Evolutionary conservation across 2,888 invertebrate species (phyloP).

Genomic region (Lepidonotus clava): DNA sequence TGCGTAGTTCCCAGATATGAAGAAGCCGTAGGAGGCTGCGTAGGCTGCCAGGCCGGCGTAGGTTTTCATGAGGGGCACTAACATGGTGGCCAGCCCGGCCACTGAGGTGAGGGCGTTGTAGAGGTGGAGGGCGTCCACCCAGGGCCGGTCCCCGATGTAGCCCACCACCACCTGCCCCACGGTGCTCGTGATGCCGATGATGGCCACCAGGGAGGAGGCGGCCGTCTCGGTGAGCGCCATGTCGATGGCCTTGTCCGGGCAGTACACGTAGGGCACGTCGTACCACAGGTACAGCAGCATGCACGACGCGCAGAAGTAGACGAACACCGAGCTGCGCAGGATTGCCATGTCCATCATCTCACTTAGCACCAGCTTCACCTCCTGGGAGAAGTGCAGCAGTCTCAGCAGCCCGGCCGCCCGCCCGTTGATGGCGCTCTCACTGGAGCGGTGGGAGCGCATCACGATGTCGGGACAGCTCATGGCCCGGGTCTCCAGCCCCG

Average conservation of each 20-base stretch:
- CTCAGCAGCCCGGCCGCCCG: conserved; percentile 20
- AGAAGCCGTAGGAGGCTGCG: conserved; percentile 87
- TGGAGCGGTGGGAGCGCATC: conserved; percentile 68
- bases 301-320: conserved; percentile 86
- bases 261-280: conserved; percentile 96
- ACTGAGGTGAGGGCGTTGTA: conserved; percentile 88
- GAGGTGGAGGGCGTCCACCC: conserved; percentile 90
- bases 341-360: conserved; percentile 75
- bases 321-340: conserved; percentile 72
- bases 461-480: conserved; percentile 95
- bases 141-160: conserved; percentile 91
- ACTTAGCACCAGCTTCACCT: conserved; percentile 70
- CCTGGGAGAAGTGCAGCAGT: conserved; percentile 65
- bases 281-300: conserved; percentile 93
- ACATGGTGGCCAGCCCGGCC: conserved; percentile 79
- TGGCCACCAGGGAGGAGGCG: conserved; percentile 88
- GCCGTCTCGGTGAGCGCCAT: conserved; percentile 81
- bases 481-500: conserved; percentile 82
- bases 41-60: conserved; percentile 69
- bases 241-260: conserved; percentile 88
- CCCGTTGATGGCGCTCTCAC: background rate
- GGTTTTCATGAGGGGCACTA: conserved; percentile 71
- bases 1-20: conserved; percentile 95
- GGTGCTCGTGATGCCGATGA: conserved; percentile 89
- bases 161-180: conserved; percentile 88